Percentiles rank a stretch among this genome's conserved stretches.
These are phyloP conservation scores for Elgonia sp. DNA, from an alignment of 2,888 invertebrate genomes.

Conservation along the genomic window DNA sequence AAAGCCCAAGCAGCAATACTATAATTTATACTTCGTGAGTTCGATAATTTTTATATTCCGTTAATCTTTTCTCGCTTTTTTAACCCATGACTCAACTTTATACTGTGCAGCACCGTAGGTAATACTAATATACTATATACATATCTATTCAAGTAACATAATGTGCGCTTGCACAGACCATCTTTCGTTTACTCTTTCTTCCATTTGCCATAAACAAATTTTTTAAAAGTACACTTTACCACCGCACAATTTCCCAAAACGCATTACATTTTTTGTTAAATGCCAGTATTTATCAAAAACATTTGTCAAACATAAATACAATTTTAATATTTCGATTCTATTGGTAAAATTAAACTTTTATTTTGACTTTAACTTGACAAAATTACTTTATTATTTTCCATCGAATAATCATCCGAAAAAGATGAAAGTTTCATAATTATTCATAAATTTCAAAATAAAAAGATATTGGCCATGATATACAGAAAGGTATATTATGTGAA, in stretches of 20 bases:
- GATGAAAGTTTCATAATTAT: too few species aligned
- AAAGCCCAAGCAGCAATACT: conserved; percentile 34
- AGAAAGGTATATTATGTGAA: too few species aligned
- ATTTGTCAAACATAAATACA: neutral
- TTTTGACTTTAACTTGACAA: neutral
- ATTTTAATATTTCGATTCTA: too few species aligned
- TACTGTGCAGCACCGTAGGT: conserved; percentile 64
- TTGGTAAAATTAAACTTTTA: neutral
- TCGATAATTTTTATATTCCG: conserved; percentile 73
- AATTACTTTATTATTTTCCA: too few species aligned
- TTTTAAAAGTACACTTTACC: conserved; percentile 23
- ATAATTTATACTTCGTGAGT: conserved; percentile 74
- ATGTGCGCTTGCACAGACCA: conserved; percentile 42
- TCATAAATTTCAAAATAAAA: too few species aligned
- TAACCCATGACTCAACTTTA: conserved; percentile 76
- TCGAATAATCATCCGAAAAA: too few species aligned
- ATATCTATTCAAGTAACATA: conserved; percentile 67
- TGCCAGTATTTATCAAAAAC: neutral
- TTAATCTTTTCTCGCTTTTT: conserved; percentile 74
- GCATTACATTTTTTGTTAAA: conserved; percentile 23
- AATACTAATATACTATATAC: conserved; percentile 73
- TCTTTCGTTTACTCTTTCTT: conserved; percentile 61
- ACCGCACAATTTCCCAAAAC: conserved; percentile 11
- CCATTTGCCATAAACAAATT: conserved; percentile 55
- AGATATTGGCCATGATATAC: too few species aligned